Evolutionary conservation across 2,113 vertebrate genomes (phyloP).

Genomic region (Cephalopholis sonnerati): DNA sequence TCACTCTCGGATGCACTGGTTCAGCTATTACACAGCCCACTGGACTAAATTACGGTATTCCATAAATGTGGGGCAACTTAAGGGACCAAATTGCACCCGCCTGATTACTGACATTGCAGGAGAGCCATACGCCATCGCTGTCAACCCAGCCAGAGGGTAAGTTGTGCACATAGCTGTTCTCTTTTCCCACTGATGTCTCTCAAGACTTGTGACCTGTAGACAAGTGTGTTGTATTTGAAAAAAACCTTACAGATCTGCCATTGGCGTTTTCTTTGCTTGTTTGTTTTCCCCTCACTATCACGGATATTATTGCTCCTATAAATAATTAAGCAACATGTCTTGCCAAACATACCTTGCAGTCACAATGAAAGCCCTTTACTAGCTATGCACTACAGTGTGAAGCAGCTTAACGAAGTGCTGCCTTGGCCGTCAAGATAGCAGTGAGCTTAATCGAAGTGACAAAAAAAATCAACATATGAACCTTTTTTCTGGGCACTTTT

Average conservation of each 20-base stretch:
- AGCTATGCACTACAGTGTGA: background rate
- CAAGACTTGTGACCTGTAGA: background rate
- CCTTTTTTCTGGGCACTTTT: background rate
- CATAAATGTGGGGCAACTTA: slow-evolving; percentile 96
- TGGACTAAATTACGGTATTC: slow-evolving; percentile 98
- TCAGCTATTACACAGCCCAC: slow-evolving; percentile 98
- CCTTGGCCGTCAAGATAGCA: background rate
- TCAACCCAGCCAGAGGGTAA: slow-evolving; percentile 94
- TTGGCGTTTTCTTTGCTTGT: too few relatives aligned
- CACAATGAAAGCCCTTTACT: background rate
- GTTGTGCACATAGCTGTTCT: slow-evolving; percentile 38
- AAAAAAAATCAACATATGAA: background rate
- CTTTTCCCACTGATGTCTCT: background rate
- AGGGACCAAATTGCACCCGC: slow-evolving; percentile 95
- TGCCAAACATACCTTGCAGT: background rate
- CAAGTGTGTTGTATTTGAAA: background rate
- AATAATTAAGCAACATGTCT: background rate
- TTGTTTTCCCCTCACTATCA: background rate
- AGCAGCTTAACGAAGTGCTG: background rate
- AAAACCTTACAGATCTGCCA: background rate
- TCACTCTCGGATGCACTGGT: slow-evolving; percentile 99
- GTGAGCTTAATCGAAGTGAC: background rate
- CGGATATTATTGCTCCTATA: background rate
- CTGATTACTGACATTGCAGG: slow-evolving; percentile 96
- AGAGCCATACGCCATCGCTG: slow-evolving; percentile 96